Evolutionary conservation across 2,113 vertebrate genomes (phyloP), one percentile per base, ranked within the genome.

Genomic region (Saiga tatarica): DNA sequence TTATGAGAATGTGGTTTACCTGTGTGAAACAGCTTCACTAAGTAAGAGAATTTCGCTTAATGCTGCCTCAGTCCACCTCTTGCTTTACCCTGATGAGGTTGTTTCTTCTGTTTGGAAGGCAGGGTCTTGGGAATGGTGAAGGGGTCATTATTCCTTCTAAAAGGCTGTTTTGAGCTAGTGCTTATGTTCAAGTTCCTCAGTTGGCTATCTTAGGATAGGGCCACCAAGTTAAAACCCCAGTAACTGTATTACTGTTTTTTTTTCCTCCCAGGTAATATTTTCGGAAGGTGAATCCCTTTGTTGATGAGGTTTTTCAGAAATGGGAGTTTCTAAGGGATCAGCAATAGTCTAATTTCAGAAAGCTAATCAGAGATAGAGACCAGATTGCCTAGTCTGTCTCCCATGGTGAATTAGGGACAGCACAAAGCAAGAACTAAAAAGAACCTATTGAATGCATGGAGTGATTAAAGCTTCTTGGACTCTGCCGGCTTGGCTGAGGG

Each of bases 71-170:
- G 78, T 64, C 33, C 36, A 82, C 45, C 76, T 62, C n/a, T 93
- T 71, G 59, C 17, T 71, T 84, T 87, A 25, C 93, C 33, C 47
- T 52, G 19, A 8, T 39, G 74, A 45, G 91, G 93, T 53, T 96
- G 91, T 92, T 95, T 82, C 87, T 95, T 92, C 88, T 86, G 62
- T 88, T 96, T 87, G 85, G 92, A 79, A 15, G 13, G 25, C 26
- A 94, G 55, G 45, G 79, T 82, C 78, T 98, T 53, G 94, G 85
- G 82, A 74, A 33, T 92, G 85, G 95, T 67, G 74, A 88, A 85
- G 94, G 85, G 91, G 11, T 91, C 36, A 26, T 53, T 93, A 55
- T 23, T 57, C 45, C 47, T 28, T 67, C 45, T 95, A 33, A 12
- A 52, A 59, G 76, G 84, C 60, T 39, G 50, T 87, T 88, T 59